phyloP scores from a whole-genome alignment of 2,797 vertebrate genomes.

The Anguilla obscura region DNA sequence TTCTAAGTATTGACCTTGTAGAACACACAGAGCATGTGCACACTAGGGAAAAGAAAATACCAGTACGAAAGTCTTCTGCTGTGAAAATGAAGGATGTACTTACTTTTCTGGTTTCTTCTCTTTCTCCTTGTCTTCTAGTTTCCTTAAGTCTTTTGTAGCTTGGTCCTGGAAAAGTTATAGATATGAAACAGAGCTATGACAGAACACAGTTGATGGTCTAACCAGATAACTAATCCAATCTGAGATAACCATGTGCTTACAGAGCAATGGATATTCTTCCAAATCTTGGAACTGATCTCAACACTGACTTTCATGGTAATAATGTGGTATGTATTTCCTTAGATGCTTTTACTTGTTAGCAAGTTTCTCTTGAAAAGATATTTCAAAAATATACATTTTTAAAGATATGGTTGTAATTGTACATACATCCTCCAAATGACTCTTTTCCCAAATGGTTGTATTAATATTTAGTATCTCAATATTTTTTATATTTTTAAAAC shows the following conservation, averaged over 20 bases:
- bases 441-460: not conserved
- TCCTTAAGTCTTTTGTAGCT: conserved; percentile 96
- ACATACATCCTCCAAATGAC: not conserved
- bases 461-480: not conserved
- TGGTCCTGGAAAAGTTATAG: conserved; percentile 75
- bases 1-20: not conserved
- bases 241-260: not conserved
- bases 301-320: not conserved
- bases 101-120: conserved; percentile 95
- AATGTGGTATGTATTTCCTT: not conserved
- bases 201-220: not conserved
- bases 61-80: not conserved
- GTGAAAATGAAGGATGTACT: conserved; percentile 59
- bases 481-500: not conserved
- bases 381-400: not conserved
- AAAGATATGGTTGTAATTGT: not conserved
- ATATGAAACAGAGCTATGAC: not conserved
- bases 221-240: not conserved
- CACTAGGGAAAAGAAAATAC: not conserved
- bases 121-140: conserved; percentile 94
- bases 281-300: not conserved
- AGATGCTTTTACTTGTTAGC: not conserved
- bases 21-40: not conserved
- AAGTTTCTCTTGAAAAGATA: not conserved
- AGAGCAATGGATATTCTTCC: not conserved